phyloP scores from a whole-genome alignment of 1,140 invertebrate species.

The Apis laboriosa region DNA sequence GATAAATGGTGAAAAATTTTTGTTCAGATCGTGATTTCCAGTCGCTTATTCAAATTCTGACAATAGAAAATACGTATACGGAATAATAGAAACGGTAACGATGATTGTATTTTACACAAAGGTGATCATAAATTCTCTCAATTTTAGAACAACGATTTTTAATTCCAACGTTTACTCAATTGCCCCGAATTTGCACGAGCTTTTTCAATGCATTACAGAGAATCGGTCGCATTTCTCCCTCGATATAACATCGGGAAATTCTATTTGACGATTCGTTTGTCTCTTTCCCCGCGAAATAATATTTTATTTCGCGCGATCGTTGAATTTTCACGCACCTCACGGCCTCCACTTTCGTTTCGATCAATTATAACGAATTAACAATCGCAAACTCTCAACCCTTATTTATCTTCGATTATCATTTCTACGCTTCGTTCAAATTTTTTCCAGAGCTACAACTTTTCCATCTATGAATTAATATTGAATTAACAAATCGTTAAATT shows the following conservation, averaged over 20 bases:
- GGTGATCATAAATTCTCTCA: neutral
- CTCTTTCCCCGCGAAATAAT: constrained; percentile 18
- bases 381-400: neutral
- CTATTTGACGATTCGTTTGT: constrained; percentile 25
- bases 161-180: constrained; percentile 14
- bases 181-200: neutral
- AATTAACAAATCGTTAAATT: too few species aligned
- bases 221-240: neutral
- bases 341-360: neutral
- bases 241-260: constrained; percentile 10
- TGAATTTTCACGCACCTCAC: constrained; percentile 3
- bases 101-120: neutral
- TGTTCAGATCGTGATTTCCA: too few species aligned
- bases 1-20: too few species aligned
- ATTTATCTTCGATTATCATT: too few species aligned
- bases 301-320: constrained; percentile 4
- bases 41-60: neutral
- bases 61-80: neutral
- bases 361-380: constrained; percentile 13
- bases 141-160: neutral
- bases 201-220: neutral
- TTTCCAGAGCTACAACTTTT: too few species aligned
- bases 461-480: too few species aligned
- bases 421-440: too few species aligned
- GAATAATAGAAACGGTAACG: neutral